Evolutionary conservation across 2,797 vertebrate genomes (phyloP).

Genomic region (Sebastes cheni): DNA sequence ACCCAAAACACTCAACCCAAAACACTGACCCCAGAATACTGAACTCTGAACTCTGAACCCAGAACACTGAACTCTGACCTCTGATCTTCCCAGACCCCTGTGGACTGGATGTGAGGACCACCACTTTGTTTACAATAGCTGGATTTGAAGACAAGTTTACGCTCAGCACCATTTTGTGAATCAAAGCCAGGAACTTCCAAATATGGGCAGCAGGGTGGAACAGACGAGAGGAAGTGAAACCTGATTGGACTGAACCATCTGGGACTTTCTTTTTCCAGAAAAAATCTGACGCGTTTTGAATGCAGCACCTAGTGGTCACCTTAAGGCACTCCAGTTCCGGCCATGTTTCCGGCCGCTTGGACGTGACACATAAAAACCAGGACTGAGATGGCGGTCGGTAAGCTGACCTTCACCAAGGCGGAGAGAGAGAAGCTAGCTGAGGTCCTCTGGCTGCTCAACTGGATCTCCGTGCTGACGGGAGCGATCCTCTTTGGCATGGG

Average conservation of each 20-base stretch:
- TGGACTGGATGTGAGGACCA: not conserved
- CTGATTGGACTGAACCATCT: not conserved
- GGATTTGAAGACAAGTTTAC: not conserved
- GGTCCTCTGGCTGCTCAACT: constrained; percentile 90
- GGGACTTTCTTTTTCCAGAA: not conserved
- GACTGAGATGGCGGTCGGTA: constrained; percentile 86
- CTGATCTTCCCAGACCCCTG: not conserved
- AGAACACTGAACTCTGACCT: not conserved
- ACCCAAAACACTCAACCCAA: not conserved
- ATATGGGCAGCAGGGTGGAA: not conserved
- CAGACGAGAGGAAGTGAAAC: not conserved
- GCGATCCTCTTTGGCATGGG: constrained; percentile 87
- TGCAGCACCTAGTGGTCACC: not conserved
- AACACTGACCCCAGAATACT: not conserved
- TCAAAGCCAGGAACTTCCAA: not conserved
- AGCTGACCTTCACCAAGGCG: constrained; percentile 88
- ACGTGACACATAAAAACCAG: not conserved
- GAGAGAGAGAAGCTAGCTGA: constrained; percentile 87
- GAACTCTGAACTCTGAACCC: not conserved
- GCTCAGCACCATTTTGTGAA: not conserved
- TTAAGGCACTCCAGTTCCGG: not conserved
- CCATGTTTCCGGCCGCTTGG: constrained; percentile 7
- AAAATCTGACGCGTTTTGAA: not conserved
- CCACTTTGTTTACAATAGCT: not conserved
- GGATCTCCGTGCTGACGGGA: constrained; percentile 89